Conservation (phyloP, 2,113 vertebrate genomes). For the Motacilla tschutschensis region DNA sequence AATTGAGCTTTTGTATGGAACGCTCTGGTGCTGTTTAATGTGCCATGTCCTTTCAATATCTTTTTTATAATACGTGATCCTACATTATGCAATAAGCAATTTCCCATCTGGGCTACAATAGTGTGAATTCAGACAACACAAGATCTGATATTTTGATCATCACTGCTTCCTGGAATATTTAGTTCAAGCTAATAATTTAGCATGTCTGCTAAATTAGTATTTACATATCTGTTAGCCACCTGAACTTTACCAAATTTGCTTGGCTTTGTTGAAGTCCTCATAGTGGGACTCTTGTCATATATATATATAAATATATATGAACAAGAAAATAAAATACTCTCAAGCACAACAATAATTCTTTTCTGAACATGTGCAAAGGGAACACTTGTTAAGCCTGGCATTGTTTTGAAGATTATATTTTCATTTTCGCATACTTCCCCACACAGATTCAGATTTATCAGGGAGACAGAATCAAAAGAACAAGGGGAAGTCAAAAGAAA, state of each 20-base stretch:
- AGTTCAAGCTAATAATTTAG: slow-evolving; percentile 49
- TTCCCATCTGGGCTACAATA: slow-evolving; percentile 9
- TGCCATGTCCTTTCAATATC: slow-evolving; percentile 58
- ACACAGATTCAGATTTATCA: background rate
- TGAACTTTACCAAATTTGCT: background rate
- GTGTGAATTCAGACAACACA: background rate
- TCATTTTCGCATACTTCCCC: background rate
- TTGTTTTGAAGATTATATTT: background rate
- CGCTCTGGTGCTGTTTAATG: slow-evolving; percentile 72
- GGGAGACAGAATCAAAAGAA: background rate
- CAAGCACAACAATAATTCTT: background rate
- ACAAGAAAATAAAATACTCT: background rate
- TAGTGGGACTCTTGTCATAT: background rate
- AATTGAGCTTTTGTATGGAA: slow-evolving; percentile 78
- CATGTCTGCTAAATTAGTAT: background rate
- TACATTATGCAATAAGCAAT: background rate
- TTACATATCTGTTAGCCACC: background rate
- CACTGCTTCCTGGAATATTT: background rate
- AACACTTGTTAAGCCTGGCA: background rate
- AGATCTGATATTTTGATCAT: slow-evolving; percentile 28
- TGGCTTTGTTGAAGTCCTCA: background rate
- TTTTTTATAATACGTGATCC: background rate
- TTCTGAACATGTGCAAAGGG: background rate
- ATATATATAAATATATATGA: background rate
- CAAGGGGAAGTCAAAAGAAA: background rate